These are phyloP conservation scores for Benthosema pterotum DNA, from an alignment of 2,797 vertebrate genomes.

Conservation along the genomic window DNA sequence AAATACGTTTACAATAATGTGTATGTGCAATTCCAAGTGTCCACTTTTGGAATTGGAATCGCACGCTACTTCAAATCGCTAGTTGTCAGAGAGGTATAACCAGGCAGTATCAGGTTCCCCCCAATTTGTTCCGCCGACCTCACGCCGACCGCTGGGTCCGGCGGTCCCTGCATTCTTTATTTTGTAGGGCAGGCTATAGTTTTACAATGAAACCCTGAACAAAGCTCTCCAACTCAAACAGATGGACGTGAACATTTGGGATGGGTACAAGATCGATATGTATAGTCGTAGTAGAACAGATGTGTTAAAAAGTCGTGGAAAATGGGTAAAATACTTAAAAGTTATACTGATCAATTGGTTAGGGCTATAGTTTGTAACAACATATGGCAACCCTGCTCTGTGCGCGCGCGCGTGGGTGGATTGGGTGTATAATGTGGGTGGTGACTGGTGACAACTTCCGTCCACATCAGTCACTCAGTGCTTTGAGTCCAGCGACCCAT, in stretches of 20 bases:
- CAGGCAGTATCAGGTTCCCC: no score
- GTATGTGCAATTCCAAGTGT: no score
- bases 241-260: background rate
- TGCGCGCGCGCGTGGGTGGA: background rate
- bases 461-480: background rate
- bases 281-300: background rate
- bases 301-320: background rate
- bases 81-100: background rate
- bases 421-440: conserved; percentile 9
- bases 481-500: conserved; percentile 8
- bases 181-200: no score
- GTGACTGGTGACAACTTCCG: background rate
- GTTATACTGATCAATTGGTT: no score
- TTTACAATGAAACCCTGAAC: background rate
- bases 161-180: no score
- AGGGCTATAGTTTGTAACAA: no score
- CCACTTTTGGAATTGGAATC: background rate
- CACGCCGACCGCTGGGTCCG: no score
- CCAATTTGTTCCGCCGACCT: no score
- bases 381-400: no score
- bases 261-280: background rate
- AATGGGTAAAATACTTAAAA: background rate
- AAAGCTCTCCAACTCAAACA: background rate
- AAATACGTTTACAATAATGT: background rate
- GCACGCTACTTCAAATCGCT: background rate